These are phyloP conservation scores for Podarcis cretensis DNA, from an alignment of 2,113 vertebrate genomes.

Conservation along the genomic window DNA sequence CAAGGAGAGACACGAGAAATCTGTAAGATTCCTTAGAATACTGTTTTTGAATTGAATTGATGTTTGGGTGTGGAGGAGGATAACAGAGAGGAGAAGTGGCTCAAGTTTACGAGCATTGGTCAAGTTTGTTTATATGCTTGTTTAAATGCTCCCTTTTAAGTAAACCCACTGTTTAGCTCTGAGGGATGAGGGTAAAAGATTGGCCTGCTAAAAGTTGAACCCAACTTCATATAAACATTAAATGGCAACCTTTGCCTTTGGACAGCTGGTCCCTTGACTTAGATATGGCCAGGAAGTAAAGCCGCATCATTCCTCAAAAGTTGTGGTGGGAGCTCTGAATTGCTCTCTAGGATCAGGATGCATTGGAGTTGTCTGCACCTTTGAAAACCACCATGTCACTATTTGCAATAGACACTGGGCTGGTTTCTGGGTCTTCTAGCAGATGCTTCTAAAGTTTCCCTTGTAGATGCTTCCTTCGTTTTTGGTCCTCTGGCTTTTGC, in stretches of 20 bases:
- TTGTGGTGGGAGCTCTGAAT: background rate
- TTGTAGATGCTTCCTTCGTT: background rate
- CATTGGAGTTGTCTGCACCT: background rate
- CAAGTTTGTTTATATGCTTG: background rate
- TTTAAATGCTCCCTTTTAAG: background rate
- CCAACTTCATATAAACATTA: background rate
- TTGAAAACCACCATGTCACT: background rate
- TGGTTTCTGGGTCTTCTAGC: background rate
- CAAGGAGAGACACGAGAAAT: background rate
- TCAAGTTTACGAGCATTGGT: background rate
- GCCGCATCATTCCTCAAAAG: background rate
- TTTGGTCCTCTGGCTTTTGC: background rate
- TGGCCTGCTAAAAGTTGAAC: background rate
- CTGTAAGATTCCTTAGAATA: background rate
- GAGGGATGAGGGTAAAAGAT: background rate
- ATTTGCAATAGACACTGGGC: background rate
- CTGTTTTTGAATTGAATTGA: background rate
- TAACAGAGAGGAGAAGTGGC: background rate
- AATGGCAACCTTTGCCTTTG: background rate
- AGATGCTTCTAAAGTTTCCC: background rate
- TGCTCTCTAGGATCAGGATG: background rate
- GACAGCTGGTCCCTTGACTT: background rate
- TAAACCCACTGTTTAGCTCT: background rate
- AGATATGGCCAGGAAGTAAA: background rate
- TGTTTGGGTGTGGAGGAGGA: background rate